Evolutionary conservation across 1,140 invertebrate genomes (phyloP).

Genomic region (Battus philenor): DNA sequence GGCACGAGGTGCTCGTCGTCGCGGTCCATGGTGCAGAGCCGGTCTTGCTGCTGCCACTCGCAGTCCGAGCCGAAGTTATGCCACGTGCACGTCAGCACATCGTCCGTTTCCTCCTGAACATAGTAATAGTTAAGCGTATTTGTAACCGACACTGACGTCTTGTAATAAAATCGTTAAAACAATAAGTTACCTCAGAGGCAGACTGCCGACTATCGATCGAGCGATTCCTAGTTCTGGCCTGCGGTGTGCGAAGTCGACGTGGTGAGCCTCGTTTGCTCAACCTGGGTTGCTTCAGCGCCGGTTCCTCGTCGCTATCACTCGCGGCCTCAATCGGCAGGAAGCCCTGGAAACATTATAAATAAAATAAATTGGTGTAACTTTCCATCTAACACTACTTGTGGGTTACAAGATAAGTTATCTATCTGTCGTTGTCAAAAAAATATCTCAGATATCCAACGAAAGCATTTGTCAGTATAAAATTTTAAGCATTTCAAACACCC

Average conservation of each 20-base stretch:
- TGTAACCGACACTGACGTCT: too few species aligned
- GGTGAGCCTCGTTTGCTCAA: constrained; percentile 67
- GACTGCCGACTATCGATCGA: constrained; percentile 64
- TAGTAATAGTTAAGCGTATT: too few species aligned
- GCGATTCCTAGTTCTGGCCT: constrained; percentile 32
- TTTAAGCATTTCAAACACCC: too few species aligned
- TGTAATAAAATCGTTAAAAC: too few species aligned
- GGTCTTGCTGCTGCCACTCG: constrained; percentile 39
- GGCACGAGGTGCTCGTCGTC: constrained; percentile 52
- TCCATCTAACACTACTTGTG: too few species aligned
- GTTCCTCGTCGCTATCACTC: constrained; percentile 82
- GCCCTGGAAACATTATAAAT: constrained; percentile 39
- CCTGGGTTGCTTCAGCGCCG: constrained; percentile 81
- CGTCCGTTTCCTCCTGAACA: constrained; percentile 60
- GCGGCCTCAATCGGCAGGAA: constrained; percentile 41
- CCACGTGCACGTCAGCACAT: constrained; percentile 58
- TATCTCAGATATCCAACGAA: too few species aligned
- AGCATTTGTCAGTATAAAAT: too few species aligned
- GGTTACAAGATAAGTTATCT: too few species aligned
- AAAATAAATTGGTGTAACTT: too few species aligned
- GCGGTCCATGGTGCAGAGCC: constrained; percentile 35
- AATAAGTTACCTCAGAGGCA: constrained; percentile 65
- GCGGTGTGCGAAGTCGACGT: constrained; percentile 42
- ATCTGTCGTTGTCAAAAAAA: too few species aligned
- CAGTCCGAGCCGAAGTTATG: constrained; percentile 59